These are phyloP conservation scores for Gracilinanus agilis DNA, from an alignment of 2,113 vertebrate genomes.

Conservation along the genomic window DNA sequence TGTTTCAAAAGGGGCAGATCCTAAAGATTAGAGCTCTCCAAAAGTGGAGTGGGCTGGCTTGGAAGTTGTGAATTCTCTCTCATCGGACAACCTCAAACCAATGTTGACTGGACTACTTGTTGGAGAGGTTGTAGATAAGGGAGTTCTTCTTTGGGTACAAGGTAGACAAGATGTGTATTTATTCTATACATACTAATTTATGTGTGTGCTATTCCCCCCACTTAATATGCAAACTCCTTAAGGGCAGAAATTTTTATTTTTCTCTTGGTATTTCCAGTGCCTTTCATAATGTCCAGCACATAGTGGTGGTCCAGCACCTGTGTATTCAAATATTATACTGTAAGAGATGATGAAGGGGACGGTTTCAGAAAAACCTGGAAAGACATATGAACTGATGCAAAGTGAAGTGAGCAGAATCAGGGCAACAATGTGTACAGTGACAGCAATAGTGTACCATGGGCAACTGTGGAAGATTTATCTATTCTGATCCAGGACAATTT, in stretches of 20 bases:
- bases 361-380: neutral
- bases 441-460: neutral
- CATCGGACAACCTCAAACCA: neutral
- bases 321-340: neutral
- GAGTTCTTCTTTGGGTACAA: neutral
- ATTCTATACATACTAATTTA: neutral
- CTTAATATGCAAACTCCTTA: neutral
- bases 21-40: neutral
- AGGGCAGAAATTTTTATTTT: neutral
- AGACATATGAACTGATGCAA: neutral
- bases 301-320: accelerated
- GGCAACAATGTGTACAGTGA: neutral
- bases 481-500: neutral
- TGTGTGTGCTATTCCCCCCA: neutral
- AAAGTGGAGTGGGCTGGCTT: neutral
- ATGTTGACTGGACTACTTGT: neutral
- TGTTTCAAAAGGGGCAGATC: neutral
- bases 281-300: neutral
- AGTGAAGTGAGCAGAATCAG: neutral
- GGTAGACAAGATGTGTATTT: neutral
- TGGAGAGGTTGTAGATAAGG: neutral
- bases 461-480: neutral
- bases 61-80: neutral
- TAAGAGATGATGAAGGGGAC: neutral
- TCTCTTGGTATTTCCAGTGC: neutral